Base-by-base conservation (phyloP, 2,113 vertebrate species). In the Smithornis capensis region DNA sequence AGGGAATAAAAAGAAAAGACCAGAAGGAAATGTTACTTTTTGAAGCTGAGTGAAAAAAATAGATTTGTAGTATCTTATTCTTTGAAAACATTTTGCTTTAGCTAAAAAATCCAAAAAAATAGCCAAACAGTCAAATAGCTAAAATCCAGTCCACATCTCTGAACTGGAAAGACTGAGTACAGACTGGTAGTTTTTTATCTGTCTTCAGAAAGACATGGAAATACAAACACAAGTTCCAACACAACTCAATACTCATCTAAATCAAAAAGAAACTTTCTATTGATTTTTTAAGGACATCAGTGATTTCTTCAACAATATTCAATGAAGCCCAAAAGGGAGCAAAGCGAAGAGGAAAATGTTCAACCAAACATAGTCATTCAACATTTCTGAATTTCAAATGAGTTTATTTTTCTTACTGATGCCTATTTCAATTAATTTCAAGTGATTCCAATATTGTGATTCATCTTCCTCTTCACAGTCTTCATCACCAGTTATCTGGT, bases 301-400 rank as follows among this genome's bases (percentile, higher is more conserved):
- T 52, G 3, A 63, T 52, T 84, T 87, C n/a, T 49, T 69, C 22
- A 83, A 14, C 15, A 33, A 16, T 45, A 45, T 76, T n/a, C 24
- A 47, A 0, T 11, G 19, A 63, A 45, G 35, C 19, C 22, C 28
- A 37, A 44, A 49, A 2, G 0, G 13, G 8, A 83, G 8, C 2
- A 62, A 75, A 75, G 4, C 42, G 7, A 42, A 8, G 5, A 33
- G 35, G 31, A 82, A 84, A 50, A 63, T 12, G 22, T 18, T 56
- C 22, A 68, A 38, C 4, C 2, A 75, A 55, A 23, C 29, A 10
- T 5, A 50, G 18, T 11, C 14, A n/a, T 55, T 75, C 33, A 73
- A n/a, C 1, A 4, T 31, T 79, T 80, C n/a, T 71, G 27, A 67
- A 71, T 64, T 91, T 82, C 57, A 73, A 52, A 49, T 67, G 1